Evolutionary conservation across 2,113 vertebrate species (phyloP), one percentile per base, ranked within the genome.

Genomic region (Sinosuthora webbiana): DNA sequence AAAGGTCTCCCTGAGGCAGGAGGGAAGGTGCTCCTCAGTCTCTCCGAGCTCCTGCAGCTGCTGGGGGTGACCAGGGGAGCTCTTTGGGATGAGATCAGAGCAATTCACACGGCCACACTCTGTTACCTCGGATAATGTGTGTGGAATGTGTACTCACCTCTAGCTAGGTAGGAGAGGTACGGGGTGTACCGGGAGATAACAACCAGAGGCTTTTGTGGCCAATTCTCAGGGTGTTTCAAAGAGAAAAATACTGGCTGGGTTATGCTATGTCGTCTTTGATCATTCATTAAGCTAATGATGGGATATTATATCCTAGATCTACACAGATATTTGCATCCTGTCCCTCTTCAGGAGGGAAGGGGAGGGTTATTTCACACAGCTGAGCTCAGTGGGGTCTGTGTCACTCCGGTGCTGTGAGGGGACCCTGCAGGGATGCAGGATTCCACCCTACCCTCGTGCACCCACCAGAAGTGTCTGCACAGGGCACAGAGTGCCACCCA

Each of bases 181-280:
- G 24, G n/a, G 5, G 10, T 3, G 10, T 16, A n/a, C 0, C 0
- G 0, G 15, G 13, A 75, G 18, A 11, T 11, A 70, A 44, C 24
- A 83, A 11, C 9, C 50, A 53, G 45, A 62, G 30, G 35, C 1
- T 62, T 60, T 49, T n/a, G 19, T 35, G 9, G 33, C 9, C 22
- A 13, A 25, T 80, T 44, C 44, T 89, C 62, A 23, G 52, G 15
- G 17, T 9, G 4, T 17, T 92, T 86, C 69, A 59, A 42, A 82
- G n/a, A 53, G 33, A 12, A 69, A 85, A 74, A 23, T 39, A 24
- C 20, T 15, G 27, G 5, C 18, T 52, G 57, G 18, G 7, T 4
- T 88, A 85, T 83, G 16, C 1, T n/a, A 11, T n/a, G 69, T 73
- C 71, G 11, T 35, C 21, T 87, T 85, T 41, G 31, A 3, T 56